Percentiles rank a stretch among this genome's conserved stretches.
Evolutionary conservation across 2,797 vertebrate species (phyloP).

Genomic region (Macroramphosus scolopax): DNA sequence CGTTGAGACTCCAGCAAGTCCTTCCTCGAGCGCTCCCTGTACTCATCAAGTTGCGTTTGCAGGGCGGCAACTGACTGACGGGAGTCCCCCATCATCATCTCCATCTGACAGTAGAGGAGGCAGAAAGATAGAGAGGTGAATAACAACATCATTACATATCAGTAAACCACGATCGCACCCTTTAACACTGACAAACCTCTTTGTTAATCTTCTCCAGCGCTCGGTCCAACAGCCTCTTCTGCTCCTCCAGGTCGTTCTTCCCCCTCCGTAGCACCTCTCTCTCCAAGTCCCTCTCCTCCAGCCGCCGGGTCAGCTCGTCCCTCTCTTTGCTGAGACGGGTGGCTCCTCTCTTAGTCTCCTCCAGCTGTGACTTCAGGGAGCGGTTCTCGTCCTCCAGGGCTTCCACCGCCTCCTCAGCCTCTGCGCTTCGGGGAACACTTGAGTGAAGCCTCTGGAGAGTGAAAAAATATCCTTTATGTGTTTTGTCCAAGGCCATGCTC

Average conservation of each 20-base stretch:
- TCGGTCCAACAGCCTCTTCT: constrained; percentile 87
- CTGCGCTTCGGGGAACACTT: constrained; percentile 62
- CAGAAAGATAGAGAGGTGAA: neutral
- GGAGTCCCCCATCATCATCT: constrained; percentile 84
- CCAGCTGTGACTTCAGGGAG: constrained; percentile 81
- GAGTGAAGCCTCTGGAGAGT: constrained; percentile 72
- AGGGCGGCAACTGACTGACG: constrained; percentile 80
- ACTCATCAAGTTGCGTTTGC: constrained; percentile 87
- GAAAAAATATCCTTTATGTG: neutral
- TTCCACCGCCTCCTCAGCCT: constrained; percentile 79
- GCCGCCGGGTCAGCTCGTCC: constrained; percentile 76
- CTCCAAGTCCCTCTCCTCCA: constrained; percentile 86
- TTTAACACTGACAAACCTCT: constrained; percentile 75
- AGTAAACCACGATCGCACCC: neutral
- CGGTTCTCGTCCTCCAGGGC: constrained; percentile 81
- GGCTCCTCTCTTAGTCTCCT: constrained; percentile 81
- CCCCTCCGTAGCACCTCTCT: constrained; percentile 81
- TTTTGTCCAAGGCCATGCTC: too few relatives aligned
- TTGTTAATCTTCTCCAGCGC: constrained; percentile 88
- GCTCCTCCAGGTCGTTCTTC: constrained; percentile 89
- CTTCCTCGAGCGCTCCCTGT: constrained; percentile 86
- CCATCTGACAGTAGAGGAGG: constrained; percentile 75
- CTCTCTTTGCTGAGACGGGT: constrained; percentile 81
- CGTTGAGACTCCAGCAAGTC: constrained; percentile 88
- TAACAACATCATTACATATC: neutral